Base-by-base conservation (phyloP, 2,113 vertebrate genomes). In the Cyanoliseus patagonus region DNA sequence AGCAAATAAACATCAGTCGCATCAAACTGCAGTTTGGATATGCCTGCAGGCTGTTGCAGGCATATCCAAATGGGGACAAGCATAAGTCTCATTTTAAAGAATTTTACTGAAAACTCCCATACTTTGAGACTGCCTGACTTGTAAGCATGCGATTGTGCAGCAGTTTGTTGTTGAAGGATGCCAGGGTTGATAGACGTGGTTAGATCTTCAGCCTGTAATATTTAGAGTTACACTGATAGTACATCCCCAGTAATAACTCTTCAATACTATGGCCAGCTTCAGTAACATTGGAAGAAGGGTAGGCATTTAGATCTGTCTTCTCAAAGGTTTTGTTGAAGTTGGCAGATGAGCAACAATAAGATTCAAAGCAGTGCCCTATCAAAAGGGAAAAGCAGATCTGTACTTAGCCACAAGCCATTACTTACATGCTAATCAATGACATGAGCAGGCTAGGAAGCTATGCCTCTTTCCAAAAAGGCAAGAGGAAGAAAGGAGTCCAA, bases 1-100 rank as follows among this genome's bases (percentile, higher is more conserved):
- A 61, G 55, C 33, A 72, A 66, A 55, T 33, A 27, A 63, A 83
- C 64, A 49, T 30, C 59, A 37, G 13, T 46, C n/a, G 9, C 17
- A 27, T 44, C 52, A 17, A 51, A 51, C 39, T 16, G 52, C 17
- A 13, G 17, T 15, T 33, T 78, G 61, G 55, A 83, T 10, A 1
- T 37, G 49, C n/a, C 46, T 0, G 8, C 20, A 37, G 81, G 25
- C 47, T 79, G 94, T 94, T 95, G 78, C 67, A 44, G n/a, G n/a
- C n/a, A n/a, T n/a, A n/a, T n/a, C n/a, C n/a, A n/a, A n/a, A 91
- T 91, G 86, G 94, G 66, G 47, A 89, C 53, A 61, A 73, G 83
- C 16, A 51, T 22, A 57, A 41, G 15, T 44, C 24, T 89, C 1
- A 1, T 47, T 89, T 68, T 35, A 42, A 72, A 82, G 42, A 57